Base-by-base conservation (phyloP, 2,888 invertebrate species). In the Holacanthella duospinosa region DNA sequence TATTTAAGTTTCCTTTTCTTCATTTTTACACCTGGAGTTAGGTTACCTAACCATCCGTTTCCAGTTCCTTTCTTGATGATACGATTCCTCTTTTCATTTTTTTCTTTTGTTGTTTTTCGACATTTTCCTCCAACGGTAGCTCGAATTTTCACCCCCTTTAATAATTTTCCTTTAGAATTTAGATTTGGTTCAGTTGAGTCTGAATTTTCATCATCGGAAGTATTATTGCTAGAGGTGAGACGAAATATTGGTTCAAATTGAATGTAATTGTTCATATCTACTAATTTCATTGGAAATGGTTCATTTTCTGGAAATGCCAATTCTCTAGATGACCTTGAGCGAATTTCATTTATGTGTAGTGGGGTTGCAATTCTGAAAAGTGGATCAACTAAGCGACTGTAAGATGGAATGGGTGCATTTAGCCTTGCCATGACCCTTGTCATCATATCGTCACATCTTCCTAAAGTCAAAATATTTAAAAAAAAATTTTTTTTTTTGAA, bases 381-480 rank as follows among this genome's bases (percentile, higher is more conserved):
- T 2, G 93, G 92, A 82, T 94, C 94, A 68, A 80, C 81, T 61
- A 80, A 78, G 69, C 87, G 83, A 71, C 83, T 80, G 78, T 95
- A 95, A 1, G 78, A 78, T 27, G 89, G 87, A 74, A 92, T 75
- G 25, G 74, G 85, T 56, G 84, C 80, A 55, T 86, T 85, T 68
- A 96, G 81, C 65, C 85, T 82, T 24, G 85, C 81, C 87, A 93
- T 90, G 61, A 95, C 83, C 75, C 83, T 81, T 68, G 82, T 82
- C 88, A 95, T 90, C 1, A 95, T 89, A 64, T 84, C 84, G 80
- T 96, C 96, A 80, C 93, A 94, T 77, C 83, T 84, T 56, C 82
- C 82, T 74, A 26, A 26, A n/a, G n/a, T n/a, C n/a, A n/a, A n/a
- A n/a, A n/a, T n/a, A n/a, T n/a, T n/a, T n/a, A n/a, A n/a, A n/a